Percentiles rank a stretch among this genome's conserved stretches.
phyloP scores from a whole-genome alignment of 2,888 invertebrate species.

The Mythimna ferrago region DNA sequence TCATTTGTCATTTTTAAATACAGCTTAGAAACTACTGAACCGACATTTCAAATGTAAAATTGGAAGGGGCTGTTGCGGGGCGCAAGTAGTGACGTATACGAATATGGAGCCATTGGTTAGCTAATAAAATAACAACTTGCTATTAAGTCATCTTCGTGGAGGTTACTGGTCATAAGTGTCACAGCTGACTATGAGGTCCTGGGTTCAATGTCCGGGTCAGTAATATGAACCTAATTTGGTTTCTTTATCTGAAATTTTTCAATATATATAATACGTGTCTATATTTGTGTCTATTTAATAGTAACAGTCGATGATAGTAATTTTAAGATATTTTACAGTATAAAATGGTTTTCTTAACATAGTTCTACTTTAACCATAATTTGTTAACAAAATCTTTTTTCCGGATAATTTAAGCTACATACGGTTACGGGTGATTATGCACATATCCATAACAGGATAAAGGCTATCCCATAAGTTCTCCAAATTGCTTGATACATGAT shows the following conservation, averaged over 20 bases:
- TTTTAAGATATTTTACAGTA: too few species aligned
- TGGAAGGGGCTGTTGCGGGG: background rate
- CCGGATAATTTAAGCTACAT: constrained; percentile 7
- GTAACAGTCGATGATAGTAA: too few species aligned
- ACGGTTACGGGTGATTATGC: constrained; percentile 46
- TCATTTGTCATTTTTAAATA: constrained; percentile 43
- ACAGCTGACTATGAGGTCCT: background rate
- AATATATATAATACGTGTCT: too few species aligned
- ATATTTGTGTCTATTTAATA: too few species aligned
- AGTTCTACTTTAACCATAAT: too few species aligned
- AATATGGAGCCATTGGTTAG: background rate
- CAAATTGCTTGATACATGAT: constrained; percentile 52
- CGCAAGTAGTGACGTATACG: background rate
- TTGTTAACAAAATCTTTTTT: constrained; percentile 6
- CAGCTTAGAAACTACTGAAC: constrained; percentile 14
- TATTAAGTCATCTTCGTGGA: too few species aligned
- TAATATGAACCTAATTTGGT: background rate
- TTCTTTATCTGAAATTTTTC: background rate
- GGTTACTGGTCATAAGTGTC: background rate
- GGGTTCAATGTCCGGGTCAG: background rate
- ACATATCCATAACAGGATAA: constrained; percentile 41
- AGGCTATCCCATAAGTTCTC: constrained; percentile 42
- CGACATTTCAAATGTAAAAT: constrained; percentile 3
- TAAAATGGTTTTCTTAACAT: too few species aligned
- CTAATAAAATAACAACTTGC: background rate